Conservation (phyloP, 2,797 vertebrate species). For the Acanthopagrus latus region DNA sequence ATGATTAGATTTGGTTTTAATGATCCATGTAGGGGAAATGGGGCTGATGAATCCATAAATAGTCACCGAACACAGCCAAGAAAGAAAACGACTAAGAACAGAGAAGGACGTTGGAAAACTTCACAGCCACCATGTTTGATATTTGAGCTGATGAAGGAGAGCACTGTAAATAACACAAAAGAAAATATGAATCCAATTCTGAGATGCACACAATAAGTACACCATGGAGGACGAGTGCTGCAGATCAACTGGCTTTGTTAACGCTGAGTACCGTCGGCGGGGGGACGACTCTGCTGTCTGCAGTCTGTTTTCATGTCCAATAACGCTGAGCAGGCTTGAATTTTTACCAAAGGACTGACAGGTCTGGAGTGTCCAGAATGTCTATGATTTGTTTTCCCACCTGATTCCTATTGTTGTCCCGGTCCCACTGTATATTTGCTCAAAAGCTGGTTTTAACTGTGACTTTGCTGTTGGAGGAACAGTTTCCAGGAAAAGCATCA, state of each 20-base stretch:
- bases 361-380: constrained; percentile 13
- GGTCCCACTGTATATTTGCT: constrained; percentile 64
- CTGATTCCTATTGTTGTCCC: constrained; percentile 51
- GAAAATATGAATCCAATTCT: background rate
- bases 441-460: constrained; percentile 66
- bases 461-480: constrained; percentile 70
- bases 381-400: constrained; percentile 42
- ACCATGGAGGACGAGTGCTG: background rate
- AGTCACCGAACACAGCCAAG: constrained; percentile 1
- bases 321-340: background rate
- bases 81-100: constrained; percentile 1
- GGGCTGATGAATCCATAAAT: constrained; percentile 34
- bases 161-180: background rate
- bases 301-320: background rate
- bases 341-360: constrained; percentile 5
- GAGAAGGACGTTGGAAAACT: background rate
- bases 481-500: constrained; percentile 80
- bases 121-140: background rate
- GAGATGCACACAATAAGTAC: background rate
- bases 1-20: constrained; percentile 29
- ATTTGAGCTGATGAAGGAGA: background rate
- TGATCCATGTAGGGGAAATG: constrained; percentile 30
- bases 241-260: background rate
- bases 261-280: background rate
- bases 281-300: background rate